Evolutionary conservation across 92 coral and sea anemone genomes (phyloP), one percentile per base, ranked within the genome.

Genomic region (Zoanthus gigantus): DNA sequence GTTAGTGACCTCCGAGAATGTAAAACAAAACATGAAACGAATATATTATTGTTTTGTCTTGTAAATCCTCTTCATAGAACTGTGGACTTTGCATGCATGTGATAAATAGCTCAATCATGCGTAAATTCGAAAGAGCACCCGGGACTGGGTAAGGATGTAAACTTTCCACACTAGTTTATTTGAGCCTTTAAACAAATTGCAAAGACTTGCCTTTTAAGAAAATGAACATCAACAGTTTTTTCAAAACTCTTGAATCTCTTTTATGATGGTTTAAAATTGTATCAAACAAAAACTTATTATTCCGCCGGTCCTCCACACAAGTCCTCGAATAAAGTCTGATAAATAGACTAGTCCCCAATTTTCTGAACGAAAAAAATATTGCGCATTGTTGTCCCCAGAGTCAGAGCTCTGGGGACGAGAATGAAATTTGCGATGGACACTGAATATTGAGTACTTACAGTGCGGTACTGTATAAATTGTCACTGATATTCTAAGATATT

Each of bases 11-110:
- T 37, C 71, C 72, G 17, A 11, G 3, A 13, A 12, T 9, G 84
- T 32, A 4, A 63, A 9, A 30, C 30, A 69, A 14, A 4, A 54
- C 47, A 15, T 2, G n/a, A 17, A 37, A 37, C 17, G 45, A 73
- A 46, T 73, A 16, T 75, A 46, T 52, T 32, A 52, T 77, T 77
- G 82, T 52, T 54, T 77, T 77, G 66, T 52, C 63, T 48, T 12
- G 54, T 15, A 44, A 42, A 23, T 23, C 5, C 7, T 45, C 11
- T 58, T 30, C 29, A 7, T 8, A 28, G 66, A 30, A 30, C 67
- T 4, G n/a, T 77, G 82, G 54, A 77, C 82, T 58, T 1, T 63
- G 69, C 31, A 4, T 72, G 47, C 47, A 72, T 46, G 45, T 30
- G 74, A 44, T 42, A 71, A 11, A 16, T 15, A 60, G 6, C 67